These are phyloP conservation scores for Copidosoma aretas DNA, from an alignment of 2,888 invertebrate species.

Conservation along the genomic window DNA sequence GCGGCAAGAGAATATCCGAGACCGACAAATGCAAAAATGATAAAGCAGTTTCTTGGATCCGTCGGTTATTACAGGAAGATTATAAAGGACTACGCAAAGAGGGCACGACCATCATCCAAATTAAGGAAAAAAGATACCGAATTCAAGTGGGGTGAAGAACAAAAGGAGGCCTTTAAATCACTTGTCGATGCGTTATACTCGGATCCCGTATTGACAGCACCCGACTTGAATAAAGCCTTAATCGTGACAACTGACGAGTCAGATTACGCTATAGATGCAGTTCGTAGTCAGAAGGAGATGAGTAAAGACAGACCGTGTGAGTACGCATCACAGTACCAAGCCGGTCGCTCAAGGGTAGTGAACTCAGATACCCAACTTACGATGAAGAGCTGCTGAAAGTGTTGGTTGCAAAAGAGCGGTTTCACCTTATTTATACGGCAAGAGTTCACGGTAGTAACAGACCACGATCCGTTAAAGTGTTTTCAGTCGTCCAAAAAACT, in stretches of 20 bases:
- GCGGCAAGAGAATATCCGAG: not conserved
- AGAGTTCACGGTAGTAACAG: not conserved
- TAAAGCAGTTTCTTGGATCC: not conserved
- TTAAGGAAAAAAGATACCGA: not conserved
- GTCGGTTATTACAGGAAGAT: not conserved
- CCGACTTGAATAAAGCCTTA: not conserved
- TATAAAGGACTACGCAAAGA: not conserved
- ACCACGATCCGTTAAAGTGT: not conserved
- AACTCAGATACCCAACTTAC: not conserved
- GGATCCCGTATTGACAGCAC: not conserved
- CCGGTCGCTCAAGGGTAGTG: not conserved
- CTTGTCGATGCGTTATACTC: not conserved
- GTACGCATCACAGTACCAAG: not conserved
- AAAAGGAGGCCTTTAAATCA: not conserved
- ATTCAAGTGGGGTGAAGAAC: not conserved
- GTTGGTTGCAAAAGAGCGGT: not conserved
- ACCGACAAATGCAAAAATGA: not conserved
- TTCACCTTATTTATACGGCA: not conserved
- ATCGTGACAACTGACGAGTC: not conserved
- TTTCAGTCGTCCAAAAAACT: not conserved
- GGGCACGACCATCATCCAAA: not conserved
- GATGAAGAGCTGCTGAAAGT: not conserved
- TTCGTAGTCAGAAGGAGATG: not conserved
- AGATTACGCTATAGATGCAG: not conserved
- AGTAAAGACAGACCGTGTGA: not conserved